Base-by-base conservation (phyloP, 2,888 invertebrate species). In the Dasypolia templi region DNA sequence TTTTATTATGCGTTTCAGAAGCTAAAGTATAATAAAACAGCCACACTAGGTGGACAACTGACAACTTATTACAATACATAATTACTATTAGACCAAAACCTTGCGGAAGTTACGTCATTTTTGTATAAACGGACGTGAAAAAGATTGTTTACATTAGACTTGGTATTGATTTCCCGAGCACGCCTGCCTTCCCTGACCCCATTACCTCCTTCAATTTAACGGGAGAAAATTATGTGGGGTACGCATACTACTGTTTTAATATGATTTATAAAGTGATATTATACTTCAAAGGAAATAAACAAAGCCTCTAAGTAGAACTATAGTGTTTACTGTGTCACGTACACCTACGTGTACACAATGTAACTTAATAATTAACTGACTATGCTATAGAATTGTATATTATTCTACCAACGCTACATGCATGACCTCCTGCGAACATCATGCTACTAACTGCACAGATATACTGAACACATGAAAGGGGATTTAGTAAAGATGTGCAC, bases 131-230 rank as follows among this genome's bases (percentile, higher is more conserved):
- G 65, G 64, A 68, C 51, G 35, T 39, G 72, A 68, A 75, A 81
- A 81, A 81, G 61, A 59, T 80, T 83, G 76, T 79, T 83, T 79
- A 68, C 72, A 65, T 68, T 66, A 70, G 75, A 72, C 84, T 79
- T 82, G 74, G 77, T 85, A 89, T 88, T 87, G 87, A 86, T 88
- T 88, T 87, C 77, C 83, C 79, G 81, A 85, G 72, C 81, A 82
- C 73, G 78, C 68, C 35, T 72, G 87, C 81, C 86, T 89, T 84
- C 89, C 88, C 88, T 89, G 90, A 90, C 89, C 89, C 79, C 87
- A 82, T 86, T 87, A 86, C 84, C 76, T 85, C 69, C 51, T 83
- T 85, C 66, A 74, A 74, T 84, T 77, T 83, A 85, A 84, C 80
- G 80, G 86, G 86, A 80, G 72, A 86, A 72, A 79, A 80, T 80